Evolutionary conservation across 2,113 vertebrate species (phyloP).

Genomic region (Patagioenas fasciata): DNA sequence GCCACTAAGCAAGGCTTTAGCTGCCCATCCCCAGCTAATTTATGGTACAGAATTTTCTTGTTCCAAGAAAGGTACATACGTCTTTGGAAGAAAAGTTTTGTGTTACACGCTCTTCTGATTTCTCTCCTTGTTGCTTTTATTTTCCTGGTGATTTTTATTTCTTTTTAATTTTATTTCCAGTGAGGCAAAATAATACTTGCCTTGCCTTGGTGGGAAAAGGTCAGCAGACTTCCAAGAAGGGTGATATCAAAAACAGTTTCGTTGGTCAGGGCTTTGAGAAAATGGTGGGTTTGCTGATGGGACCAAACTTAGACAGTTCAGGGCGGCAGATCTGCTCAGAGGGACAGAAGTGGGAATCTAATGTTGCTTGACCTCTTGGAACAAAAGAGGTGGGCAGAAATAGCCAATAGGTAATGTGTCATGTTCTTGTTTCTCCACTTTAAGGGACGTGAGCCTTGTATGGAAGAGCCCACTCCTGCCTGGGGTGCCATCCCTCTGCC

Average conservation of each 20-base stretch:
- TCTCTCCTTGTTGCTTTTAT: neutral
- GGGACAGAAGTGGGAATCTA: neutral
- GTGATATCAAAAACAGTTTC: neutral
- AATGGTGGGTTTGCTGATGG: neutral
- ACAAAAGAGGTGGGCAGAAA: neutral
- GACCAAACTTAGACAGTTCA: neutral
- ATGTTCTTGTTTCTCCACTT: neutral
- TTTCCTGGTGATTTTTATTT: neutral
- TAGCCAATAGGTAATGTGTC: neutral
- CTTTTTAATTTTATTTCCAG: neutral
- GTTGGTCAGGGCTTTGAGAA: neutral
- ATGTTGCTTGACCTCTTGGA: neutral
- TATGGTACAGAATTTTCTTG: neutral
- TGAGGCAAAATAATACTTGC: neutral
- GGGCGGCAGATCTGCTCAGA: neutral
- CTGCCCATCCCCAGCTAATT: constrained; percentile 38
- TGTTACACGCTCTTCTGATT: neutral
- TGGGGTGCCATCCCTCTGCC: neutral
- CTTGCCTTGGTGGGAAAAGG: neutral
- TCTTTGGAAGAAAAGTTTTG: constrained; percentile 17
- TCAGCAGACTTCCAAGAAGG: neutral
- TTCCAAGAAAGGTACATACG: neutral
- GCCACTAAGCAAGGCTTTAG: constrained; percentile 37
- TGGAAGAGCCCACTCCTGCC: neutral
- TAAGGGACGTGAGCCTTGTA: neutral